Conservation (phyloP, 2,797 vertebrate genomes). For the Lophura swinhoii region DNA sequence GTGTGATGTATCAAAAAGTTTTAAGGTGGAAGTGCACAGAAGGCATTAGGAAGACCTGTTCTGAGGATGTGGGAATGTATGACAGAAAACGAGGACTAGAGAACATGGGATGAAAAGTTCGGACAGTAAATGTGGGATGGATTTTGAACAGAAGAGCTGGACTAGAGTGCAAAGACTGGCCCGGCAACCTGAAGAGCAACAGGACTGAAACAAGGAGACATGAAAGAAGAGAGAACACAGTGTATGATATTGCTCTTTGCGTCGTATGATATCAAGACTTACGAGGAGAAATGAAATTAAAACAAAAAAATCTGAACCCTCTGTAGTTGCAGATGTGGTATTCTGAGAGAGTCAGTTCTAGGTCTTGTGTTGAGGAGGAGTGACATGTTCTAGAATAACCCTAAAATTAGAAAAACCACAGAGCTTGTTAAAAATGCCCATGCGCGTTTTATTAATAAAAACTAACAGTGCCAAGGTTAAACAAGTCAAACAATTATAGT, state of each 20-base stretch:
- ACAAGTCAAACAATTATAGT: slow-evolving; percentile 87
- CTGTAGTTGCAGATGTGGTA: background rate
- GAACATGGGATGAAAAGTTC: background rate
- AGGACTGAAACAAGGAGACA: background rate
- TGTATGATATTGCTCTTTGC: background rate
- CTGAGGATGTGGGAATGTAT: background rate
- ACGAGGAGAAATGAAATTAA: background rate
- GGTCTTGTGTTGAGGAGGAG: background rate
- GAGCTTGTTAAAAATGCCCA: slow-evolving; percentile 84
- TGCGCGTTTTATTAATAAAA: slow-evolving; percentile 88
- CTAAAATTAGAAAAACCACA: slow-evolving; percentile 80
- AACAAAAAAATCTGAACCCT: slow-evolving; percentile 16
- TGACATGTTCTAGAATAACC: slow-evolving; percentile 18
- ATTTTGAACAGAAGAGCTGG: background rate
- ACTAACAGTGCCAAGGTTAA: slow-evolving; percentile 86
- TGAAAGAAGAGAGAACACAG: background rate
- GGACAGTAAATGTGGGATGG: background rate
- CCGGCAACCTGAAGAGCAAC: background rate
- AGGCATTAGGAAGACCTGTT: background rate
- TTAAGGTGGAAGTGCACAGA: rapidly evolving
- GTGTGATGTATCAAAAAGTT: background rate
- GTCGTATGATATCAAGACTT: background rate
- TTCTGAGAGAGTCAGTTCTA: slow-evolving; percentile 17
- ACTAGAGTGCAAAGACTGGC: background rate
- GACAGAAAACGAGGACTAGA: background rate